phyloP scores from a whole-genome alignment of 2,797 vertebrate genomes.

The Melanotaenia pygmaea region DNA sequence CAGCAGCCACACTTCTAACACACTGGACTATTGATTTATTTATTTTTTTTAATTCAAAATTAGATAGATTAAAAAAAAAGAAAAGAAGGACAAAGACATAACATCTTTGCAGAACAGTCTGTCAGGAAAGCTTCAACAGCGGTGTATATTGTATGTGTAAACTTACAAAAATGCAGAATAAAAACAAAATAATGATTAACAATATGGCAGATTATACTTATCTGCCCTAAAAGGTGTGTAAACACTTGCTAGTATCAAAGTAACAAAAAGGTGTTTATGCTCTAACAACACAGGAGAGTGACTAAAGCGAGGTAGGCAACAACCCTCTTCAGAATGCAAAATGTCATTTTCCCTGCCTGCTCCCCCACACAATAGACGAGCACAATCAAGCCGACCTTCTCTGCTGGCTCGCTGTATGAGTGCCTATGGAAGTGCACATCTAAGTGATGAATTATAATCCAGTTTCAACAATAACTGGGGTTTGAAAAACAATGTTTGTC shows the following conservation, averaged over 20 bases:
- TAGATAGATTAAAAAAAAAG: no score
- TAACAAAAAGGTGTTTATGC: conserved; percentile 36
- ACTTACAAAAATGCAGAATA: conserved; percentile 17
- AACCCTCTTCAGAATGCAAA: conserved; percentile 58
- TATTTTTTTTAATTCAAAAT: no score
- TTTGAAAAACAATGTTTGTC: conserved; percentile 44
- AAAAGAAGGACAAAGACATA: no score
- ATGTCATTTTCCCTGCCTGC: conserved; percentile 52
- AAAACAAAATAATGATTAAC: conserved; percentile 2
- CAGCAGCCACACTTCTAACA: no score
- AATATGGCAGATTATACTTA: conserved; percentile 50
- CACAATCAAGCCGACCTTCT: conserved; percentile 58
- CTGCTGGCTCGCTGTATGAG: conserved; percentile 29
- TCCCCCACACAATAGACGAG: conserved; percentile 54
- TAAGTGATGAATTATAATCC: conserved; percentile 67
- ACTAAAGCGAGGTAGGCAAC: conserved; percentile 41
- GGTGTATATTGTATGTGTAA: not conserved
- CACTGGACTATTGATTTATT: no score
- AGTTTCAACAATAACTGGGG: conserved; percentile 55
- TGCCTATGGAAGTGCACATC: conserved; percentile 35
- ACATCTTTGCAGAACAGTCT: no score
- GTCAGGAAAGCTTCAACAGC: no score
- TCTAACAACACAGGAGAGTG: conserved; percentile 29
- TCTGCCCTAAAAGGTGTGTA: conserved; percentile 44
- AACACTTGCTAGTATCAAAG: conserved; percentile 29